phyloP scores from a whole-genome alignment of 1,140 invertebrate species.

The Cyphomyrmex costatus region DNA sequence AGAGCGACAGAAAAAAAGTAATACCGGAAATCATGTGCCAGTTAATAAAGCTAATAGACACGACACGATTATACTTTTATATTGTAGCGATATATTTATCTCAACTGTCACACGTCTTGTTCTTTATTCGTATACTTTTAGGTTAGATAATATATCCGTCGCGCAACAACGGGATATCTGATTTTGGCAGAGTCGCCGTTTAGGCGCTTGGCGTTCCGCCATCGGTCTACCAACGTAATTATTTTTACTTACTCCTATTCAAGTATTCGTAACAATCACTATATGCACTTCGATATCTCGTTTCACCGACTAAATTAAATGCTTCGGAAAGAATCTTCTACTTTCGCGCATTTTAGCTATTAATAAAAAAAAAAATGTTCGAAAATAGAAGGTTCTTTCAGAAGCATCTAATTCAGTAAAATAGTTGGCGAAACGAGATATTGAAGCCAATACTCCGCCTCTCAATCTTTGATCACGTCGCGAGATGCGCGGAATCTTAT shows the following conservation, averaged over 20 bases:
- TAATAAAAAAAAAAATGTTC: no score
- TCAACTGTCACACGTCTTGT: conserved; percentile 23
- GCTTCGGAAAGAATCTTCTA: neutral
- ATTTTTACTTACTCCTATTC: conserved; percentile 76
- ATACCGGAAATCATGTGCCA: neutral
- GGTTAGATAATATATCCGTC: conserved; percentile 80
- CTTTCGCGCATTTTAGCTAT: neutral
- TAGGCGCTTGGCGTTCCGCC: conserved; percentile 77
- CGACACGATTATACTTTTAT: conserved; percentile 55
- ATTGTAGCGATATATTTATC: conserved; percentile 37
- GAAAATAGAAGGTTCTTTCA: no score
- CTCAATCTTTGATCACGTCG: neutral
- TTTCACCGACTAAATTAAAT: conserved; percentile 53
- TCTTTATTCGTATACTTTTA: conserved; percentile 20
- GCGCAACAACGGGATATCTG: conserved; percentile 82
- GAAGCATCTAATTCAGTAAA: no score
- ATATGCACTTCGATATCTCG: conserved; percentile 71
- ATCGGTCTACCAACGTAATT: conserved; percentile 82
- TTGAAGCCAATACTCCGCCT: no score
- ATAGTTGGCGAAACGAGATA: no score
- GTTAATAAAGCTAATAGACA: conserved; percentile 22
- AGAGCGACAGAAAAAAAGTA: neutral
- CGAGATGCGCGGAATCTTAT: neutral
- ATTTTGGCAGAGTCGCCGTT: conserved; percentile 77
- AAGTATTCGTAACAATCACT: conserved; percentile 51